phyloP scores from a whole-genome alignment of 2,113 vertebrate species.

The Otolemur garnettii region DNA sequence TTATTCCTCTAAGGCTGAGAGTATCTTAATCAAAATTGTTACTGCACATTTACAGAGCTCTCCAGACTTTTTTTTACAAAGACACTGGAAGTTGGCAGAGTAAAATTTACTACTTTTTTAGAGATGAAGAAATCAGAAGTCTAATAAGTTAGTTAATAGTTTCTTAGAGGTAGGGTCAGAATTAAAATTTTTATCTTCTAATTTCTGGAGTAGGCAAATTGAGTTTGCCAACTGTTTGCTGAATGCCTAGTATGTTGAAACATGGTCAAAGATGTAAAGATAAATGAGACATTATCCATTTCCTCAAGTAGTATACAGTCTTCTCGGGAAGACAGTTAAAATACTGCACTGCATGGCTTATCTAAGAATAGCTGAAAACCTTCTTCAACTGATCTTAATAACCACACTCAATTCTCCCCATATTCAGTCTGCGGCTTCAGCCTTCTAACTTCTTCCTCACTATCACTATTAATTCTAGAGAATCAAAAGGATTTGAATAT shows the following conservation, averaged over 20 bases:
- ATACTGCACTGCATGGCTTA: neutral
- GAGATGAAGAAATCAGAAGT: conserved; percentile 33
- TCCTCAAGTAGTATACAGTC: neutral
- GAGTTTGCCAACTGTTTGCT: conserved; percentile 62
- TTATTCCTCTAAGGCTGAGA: neutral
- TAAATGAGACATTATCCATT: neutral
- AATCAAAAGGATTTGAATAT: neutral
- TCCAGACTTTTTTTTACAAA: conserved; percentile 45
- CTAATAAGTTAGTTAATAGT: conserved; percentile 18
- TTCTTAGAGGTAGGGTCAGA: conserved; percentile 18
- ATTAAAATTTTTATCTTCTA: conserved; percentile 57
- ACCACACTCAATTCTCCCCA: conserved; percentile 36
- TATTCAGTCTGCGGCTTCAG: conserved; percentile 18
- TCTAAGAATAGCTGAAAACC: conserved; percentile 29
- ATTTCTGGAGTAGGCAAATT: conserved; percentile 34
- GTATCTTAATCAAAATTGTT: neutral
- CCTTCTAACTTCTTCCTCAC: conserved; percentile 43
- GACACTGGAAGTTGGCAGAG: neutral
- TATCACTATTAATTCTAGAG: neutral
- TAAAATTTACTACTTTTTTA: conserved; percentile 46
- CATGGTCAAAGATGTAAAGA: neutral
- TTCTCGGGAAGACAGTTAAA: conserved; percentile 26
- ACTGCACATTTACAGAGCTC: conserved; percentile 15
- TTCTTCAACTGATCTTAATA: neutral
- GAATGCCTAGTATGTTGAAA: conserved; percentile 9